Evolutionary conservation across 2,113 vertebrate genomes (phyloP), one percentile per base, ranked within the genome.

Genomic region (Lanius collurio): DNA sequence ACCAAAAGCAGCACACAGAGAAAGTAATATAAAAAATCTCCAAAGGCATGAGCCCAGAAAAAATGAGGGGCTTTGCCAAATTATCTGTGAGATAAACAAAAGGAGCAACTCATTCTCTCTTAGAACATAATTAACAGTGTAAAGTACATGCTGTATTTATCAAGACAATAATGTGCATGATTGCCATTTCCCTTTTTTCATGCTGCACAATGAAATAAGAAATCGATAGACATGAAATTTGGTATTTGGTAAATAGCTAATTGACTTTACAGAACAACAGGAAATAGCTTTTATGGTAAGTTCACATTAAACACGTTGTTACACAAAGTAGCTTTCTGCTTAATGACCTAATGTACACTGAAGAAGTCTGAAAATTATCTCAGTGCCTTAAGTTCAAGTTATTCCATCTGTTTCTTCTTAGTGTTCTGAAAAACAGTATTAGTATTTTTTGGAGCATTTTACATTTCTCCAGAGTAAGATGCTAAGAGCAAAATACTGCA

Each of bases 241-340:
- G 23, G 78, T 82, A 82, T 87, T 94, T 95, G 87, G 94, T 91
- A 97, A 96, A 93, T 74, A 92, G 90, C 87, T 96, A 97, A 97
- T 89, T 94, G 90, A 64, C 70, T 91, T 96, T 91, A 95, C 44
- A 95, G 96, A 94, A 95, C 70, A 88, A 83, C 81, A 97, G 97
- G 97, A 97, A 97, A 97, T 69, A 41, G 94, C 94, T 97, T 96
- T 96, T 93, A 93, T 89, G 79, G 78, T 71, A 95, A 97, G 92
- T 71, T 95, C 87, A 91, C 92, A 97, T 84, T 90, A 95, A 95
- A 94, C 0, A 12, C 70, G 64, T 22, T 93, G 93, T 59, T 91
- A 87, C 94, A 87, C 95, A 90, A 94, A 96, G 89, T 59, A 94
- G 91, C 92, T 94, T 88, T 97, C 89, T 83, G 83, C 52, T 70